Conservation (phyloP, 2,797 vertebrate species). For the Pipistrellus pipistrellus region DNA sequence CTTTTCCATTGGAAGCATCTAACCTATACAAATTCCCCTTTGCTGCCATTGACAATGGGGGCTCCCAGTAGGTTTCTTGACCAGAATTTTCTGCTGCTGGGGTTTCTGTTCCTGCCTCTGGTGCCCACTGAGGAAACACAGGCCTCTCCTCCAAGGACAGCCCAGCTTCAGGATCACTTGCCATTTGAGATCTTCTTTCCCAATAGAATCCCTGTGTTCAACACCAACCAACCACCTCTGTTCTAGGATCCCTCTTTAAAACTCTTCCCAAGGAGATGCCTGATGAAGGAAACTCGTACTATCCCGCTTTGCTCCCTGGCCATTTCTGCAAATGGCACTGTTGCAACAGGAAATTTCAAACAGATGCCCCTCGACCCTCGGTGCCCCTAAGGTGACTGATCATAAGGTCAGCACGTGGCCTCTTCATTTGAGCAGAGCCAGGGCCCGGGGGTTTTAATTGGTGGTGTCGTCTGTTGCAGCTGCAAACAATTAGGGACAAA, state of each 20-base stretch:
- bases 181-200: neutral
- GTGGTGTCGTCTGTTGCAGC: constrained; percentile 91
- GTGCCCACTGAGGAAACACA: neutral
- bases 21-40: neutral
- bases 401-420: constrained; percentile 92
- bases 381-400: constrained; percentile 86
- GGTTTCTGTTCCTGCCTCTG: neutral
- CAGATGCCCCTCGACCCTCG: constrained; percentile 89
- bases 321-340: constrained; percentile 82
- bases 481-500: constrained; percentile 93
- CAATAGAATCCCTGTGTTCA: neutral
- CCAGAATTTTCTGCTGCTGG: neutral
- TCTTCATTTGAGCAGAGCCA: constrained; percentile 90
- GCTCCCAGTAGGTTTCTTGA: neutral
- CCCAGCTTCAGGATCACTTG: too few relatives aligned
- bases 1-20: neutral
- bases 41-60: neutral
- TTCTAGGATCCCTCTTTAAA: neutral
- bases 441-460: constrained; percentile 93
- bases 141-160: neutral
- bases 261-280: constrained; percentile 63
- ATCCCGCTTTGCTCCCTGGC: constrained; percentile 84
- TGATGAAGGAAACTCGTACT: constrained; percentile 73
- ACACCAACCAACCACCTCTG: neutral
- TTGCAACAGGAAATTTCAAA: constrained; percentile 92